Percentiles rank a stretch among this genome's conserved stretches.
These are phyloP conservation scores for Aldabrachelys gigantea DNA, from an alignment of 2,113 vertebrate species.

Conservation along the genomic window DNA sequence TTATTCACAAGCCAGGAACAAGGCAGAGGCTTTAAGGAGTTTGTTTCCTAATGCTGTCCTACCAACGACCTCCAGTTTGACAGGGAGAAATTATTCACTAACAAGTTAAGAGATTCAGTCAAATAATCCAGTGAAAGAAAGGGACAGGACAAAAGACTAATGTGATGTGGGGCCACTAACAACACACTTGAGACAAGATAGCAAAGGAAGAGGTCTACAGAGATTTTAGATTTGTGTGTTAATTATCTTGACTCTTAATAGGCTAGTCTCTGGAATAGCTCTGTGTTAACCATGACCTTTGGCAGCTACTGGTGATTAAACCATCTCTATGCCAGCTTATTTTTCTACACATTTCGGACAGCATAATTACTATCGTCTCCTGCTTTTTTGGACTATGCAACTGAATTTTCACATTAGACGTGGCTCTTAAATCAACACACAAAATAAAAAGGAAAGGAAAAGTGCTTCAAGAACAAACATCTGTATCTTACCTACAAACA, in stretches of 20 bases:
- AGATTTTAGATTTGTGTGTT: background rate
- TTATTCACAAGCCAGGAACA: background rate
- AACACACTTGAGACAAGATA: background rate
- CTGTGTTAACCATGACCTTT: background rate
- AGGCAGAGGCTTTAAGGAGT: slow-evolving; percentile 1
- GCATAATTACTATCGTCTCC: background rate
- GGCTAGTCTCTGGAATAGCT: background rate
- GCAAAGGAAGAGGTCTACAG: slow-evolving; percentile 1
- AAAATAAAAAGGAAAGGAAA: background rate
- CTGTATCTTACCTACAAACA: background rate
- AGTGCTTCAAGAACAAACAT: background rate
- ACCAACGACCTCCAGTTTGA: slow-evolving; percentile 60
- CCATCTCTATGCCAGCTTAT: background rate
- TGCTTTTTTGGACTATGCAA: background rate
- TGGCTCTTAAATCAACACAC: background rate
- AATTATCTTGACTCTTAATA: background rate
- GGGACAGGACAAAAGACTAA: slow-evolving; percentile 19
- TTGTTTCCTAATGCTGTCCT: slow-evolving; percentile 42
- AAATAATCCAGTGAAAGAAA: slow-evolving; percentile 25
- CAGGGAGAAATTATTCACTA: slow-evolving; percentile 58
- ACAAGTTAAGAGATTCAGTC: slow-evolving; percentile 31
- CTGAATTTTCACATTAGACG: background rate
- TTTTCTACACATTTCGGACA: background rate
- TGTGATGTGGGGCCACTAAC: background rate
- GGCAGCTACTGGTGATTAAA: background rate